These are phyloP conservation scores for Polyergus mexicanus DNA, from an alignment of 1,140 invertebrate species.

Conservation along the genomic window DNA sequence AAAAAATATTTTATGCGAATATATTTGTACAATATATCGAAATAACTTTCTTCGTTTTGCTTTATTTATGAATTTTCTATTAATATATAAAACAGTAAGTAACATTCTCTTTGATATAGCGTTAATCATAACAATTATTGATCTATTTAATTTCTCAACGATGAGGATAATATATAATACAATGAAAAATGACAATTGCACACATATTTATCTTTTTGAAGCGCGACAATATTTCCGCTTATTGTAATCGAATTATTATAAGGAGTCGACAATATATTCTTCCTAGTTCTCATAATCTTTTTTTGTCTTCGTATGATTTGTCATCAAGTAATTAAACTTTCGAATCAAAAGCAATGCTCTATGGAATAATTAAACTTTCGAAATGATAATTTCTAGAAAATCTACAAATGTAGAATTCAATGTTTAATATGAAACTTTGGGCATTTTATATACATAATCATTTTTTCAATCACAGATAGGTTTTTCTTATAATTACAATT, in stretches of 20 bases:
- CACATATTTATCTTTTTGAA: neutral
- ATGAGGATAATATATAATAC: neutral
- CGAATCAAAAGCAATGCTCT: neutral
- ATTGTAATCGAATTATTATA: constrained; percentile 12
- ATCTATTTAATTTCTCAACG: neutral
- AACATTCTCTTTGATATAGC: neutral
- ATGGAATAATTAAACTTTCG: neutral
- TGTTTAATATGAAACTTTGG: neutral
- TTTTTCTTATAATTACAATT: neutral
- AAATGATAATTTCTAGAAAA: neutral
- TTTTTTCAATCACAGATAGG: neutral
- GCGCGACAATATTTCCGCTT: too few relatives aligned
- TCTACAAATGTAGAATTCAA: neutral
- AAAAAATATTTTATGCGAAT: neutral
- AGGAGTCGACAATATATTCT: neutral
- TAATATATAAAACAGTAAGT: neutral
- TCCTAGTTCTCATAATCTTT: neutral
- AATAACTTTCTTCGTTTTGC: neutral
- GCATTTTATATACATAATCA: neutral
- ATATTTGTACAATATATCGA: neutral
- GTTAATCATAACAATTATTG: neutral
- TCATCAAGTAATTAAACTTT: neutral
- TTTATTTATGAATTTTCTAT: neutral
- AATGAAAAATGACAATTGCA: neutral
- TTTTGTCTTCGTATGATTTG: neutral